Base-by-base conservation (phyloP, 2,113 vertebrate genomes). In the Gadus chalcogrammus region DNA sequence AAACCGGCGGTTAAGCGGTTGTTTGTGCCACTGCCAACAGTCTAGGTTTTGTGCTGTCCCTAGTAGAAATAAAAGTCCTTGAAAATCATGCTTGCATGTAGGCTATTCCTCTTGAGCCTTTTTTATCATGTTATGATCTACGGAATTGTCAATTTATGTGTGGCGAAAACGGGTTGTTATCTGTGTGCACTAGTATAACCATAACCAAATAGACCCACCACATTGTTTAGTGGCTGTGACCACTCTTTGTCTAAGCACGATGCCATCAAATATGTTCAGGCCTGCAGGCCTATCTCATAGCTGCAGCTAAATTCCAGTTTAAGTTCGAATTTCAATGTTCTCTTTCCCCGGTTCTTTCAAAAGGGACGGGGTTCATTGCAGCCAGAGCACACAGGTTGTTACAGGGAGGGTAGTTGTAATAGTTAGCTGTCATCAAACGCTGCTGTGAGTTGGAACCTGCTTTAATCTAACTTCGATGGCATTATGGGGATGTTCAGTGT, bases 371-470 rank as follows among this genome's bases (percentile, higher is more conserved):
- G 67, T 73, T 81, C 63, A 60, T 38, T 68, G 69, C 61, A 68
- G 71, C 66, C n/a, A 68, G 74, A 65, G 63, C 52, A 71, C 64
- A 56, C 16, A 1, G 15, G 4, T 17, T 18, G 12, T 18, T 18
- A 59, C 16, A 59, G 56, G n/a, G 55, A 55, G 55, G 55, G 55
- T 16, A 17, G 55, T n/a, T 58, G 3, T 79, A 74, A 82, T 88
- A 91, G 78, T 88, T 87, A 72, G 53, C 70, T 68, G 75, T 76
- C 59, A 65, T 79, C 74, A 71, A 69, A 88, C 73, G 77, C 70
- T 82, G 79, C 74, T 78, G 18, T 85, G 84, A 90, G 79, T 72
- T 79, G 18, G 84, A 84, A 89, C 86, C 87, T 87, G 77, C 65
- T 90, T 90, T 86, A 75, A 81, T 77, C 73, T 3, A 17, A n/a